phyloP scores from a whole-genome alignment of 2,888 invertebrate genomes.

The Pherbina coryleti region DNA sequence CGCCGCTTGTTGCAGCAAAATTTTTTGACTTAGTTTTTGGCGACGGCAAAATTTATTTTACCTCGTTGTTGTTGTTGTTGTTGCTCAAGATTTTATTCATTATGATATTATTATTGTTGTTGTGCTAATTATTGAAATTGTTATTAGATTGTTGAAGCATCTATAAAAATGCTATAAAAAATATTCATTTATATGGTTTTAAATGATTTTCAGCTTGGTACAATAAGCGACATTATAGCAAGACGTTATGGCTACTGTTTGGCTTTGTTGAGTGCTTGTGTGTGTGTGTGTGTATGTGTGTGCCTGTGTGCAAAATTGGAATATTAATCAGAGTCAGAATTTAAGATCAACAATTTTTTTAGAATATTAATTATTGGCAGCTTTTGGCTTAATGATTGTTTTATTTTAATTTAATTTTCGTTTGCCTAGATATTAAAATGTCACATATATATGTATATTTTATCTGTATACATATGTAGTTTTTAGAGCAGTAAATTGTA shows the following conservation, averaged over 20 bases:
- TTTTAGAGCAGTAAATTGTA: too few species aligned
- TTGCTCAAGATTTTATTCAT: neutral
- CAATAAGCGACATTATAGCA: neutral
- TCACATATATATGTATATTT: too few species aligned
- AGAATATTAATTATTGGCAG: too few species aligned
- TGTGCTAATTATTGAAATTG: constrained; percentile 65
- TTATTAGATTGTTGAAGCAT: constrained; percentile 66
- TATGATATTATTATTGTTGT: constrained; percentile 51
- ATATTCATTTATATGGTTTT: constrained; percentile 59
- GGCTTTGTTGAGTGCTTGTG: neutral
- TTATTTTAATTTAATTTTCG: too few species aligned
- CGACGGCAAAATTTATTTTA: constrained; percentile 47
- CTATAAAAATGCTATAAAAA: constrained; percentile 64
- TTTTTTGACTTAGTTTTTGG: constrained; percentile 35
- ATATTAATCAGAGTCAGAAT: neutral
- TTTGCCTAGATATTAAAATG: too few species aligned
- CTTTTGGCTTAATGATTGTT: too few species aligned
- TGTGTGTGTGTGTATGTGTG: neutral
- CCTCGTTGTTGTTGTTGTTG: constrained; percentile 40
- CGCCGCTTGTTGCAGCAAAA: constrained; percentile 32
- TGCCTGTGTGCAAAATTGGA: neutral
- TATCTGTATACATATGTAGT: too few species aligned
- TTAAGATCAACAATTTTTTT: neutral
- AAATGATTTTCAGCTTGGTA: constrained; percentile 59
- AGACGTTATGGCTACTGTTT: constrained; percentile 29